Percentiles rank a stretch among this genome's conserved stretches.
phyloP scores from a whole-genome alignment of 2,888 invertebrate genomes.

The Temnothorax ravouxi region DNA sequence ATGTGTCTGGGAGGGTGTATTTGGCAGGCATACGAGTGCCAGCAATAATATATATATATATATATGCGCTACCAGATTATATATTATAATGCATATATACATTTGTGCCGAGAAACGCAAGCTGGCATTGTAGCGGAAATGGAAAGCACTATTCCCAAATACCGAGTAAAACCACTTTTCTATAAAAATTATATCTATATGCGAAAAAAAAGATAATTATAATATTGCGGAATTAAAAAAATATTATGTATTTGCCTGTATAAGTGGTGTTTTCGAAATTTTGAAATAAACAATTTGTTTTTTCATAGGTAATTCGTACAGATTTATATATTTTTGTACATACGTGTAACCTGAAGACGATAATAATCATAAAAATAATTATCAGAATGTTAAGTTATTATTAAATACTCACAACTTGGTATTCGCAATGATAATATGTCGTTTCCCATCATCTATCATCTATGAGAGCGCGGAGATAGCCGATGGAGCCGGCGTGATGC shows the following conservation, averaged over 20 bases:
- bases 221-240: neutral
- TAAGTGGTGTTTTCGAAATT: neutral
- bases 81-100: constrained; percentile 35
- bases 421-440: constrained; percentile 39
- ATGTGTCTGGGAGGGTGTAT: constrained; percentile 33
- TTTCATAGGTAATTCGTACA: neutral
- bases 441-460: constrained; percentile 3
- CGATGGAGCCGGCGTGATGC: neutral
- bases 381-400: neutral
- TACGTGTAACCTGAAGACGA: neutral
- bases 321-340: neutral
- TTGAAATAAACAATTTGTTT: neutral
- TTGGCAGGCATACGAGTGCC: constrained; percentile 40
- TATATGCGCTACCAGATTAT: constrained; percentile 21
- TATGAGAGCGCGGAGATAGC: constrained; percentile 7
- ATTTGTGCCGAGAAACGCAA: constrained; percentile 34
- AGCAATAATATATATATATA: neutral
- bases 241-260: neutral
- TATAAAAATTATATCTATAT: neutral
- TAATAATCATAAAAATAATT: neutral
- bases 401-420: neutral
- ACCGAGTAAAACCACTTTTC: neutral
- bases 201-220: neutral
- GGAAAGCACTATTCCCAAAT: constrained; percentile 30
- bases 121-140: neutral